phyloP scores from a whole-genome alignment of 2,888 invertebrate species.

The Acleris literana region DNA sequence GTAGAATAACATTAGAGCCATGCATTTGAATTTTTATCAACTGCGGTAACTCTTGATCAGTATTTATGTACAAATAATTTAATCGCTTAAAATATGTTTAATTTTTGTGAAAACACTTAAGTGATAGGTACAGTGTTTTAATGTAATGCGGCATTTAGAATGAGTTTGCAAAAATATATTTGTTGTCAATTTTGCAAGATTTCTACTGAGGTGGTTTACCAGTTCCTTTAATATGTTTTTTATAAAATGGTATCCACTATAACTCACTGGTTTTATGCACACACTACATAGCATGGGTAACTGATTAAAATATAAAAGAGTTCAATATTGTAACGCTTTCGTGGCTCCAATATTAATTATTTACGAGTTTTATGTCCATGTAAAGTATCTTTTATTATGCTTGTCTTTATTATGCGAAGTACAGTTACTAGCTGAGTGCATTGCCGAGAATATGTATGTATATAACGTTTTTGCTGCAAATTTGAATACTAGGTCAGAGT shows the following conservation, averaged over 20 bases:
- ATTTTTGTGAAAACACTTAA: not conserved
- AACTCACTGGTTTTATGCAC: no score
- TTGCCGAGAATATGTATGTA: slow-evolving; percentile 6
- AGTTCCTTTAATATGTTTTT: no score
- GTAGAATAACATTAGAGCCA: not conserved
- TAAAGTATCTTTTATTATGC: no score
- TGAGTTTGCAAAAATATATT: not conserved
- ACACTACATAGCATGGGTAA: no score
- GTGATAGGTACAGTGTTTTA: not conserved
- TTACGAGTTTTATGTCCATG: no score
- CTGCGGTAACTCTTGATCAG: slow-evolving; percentile 20
- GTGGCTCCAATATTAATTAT: no score
- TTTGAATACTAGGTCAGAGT: slow-evolving; percentile 34
- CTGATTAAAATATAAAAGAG: no score
- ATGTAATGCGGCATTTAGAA: not conserved
- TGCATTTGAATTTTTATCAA: slow-evolving; percentile 18
- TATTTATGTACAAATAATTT: slow-evolving; percentile 2
- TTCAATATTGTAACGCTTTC: no score
- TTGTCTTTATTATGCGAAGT: no score
- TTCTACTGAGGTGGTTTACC: no score
- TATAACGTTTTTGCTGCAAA: slow-evolving; percentile 11
- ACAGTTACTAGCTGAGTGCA: not conserved
- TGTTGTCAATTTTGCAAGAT: no score
- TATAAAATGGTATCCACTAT: no score
- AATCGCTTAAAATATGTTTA: not conserved